Evolutionary conservation across 2,888 invertebrate genomes (phyloP).

Genomic region (Drosophila histrio): DNA sequence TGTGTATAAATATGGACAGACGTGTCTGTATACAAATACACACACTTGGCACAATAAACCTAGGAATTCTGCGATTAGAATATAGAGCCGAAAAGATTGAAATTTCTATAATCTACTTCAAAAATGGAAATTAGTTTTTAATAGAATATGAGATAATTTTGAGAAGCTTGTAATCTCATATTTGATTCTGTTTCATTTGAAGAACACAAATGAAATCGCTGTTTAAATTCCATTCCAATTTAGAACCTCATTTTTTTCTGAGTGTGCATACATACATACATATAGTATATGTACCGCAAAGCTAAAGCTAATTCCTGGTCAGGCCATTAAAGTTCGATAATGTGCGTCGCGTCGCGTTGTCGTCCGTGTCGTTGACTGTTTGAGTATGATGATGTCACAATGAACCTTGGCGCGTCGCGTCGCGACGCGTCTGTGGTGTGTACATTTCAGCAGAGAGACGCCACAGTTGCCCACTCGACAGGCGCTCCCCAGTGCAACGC

Average conservation of each 20-base stretch:
- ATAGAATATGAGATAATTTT: too few species aligned
- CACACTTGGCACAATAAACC: neutral
- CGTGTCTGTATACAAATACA: neutral
- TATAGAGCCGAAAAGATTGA: neutral
- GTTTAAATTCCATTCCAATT: neutral
- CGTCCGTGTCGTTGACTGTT: slow-evolving; percentile 76
- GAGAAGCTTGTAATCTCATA: too few species aligned
- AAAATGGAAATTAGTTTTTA: too few species aligned
- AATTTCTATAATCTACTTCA: neutral
- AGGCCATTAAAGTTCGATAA: slow-evolving; percentile 79
- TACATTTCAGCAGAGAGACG: slow-evolving; percentile 31
- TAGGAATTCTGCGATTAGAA: neutral
- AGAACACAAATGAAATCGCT: neutral
- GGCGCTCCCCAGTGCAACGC: slow-evolving; percentile 16
- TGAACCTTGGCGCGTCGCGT: slow-evolving; percentile 59
- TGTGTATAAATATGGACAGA: neutral
- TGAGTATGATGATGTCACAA: slow-evolving; percentile 71
- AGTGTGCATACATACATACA: neutral
- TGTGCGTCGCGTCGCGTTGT: slow-evolving; percentile 57
- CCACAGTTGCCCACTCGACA: slow-evolving; percentile 13
- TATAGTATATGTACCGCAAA: slow-evolving; percentile 19
- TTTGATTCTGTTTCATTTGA: neutral
- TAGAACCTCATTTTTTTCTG: neutral
- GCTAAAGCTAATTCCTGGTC: slow-evolving; percentile 75
- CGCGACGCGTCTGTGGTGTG: slow-evolving; percentile 31